These are phyloP conservation scores for Cyprinodon diabolis DNA, from an alignment of 2,797 vertebrate species.

Conservation along the genomic window DNA sequence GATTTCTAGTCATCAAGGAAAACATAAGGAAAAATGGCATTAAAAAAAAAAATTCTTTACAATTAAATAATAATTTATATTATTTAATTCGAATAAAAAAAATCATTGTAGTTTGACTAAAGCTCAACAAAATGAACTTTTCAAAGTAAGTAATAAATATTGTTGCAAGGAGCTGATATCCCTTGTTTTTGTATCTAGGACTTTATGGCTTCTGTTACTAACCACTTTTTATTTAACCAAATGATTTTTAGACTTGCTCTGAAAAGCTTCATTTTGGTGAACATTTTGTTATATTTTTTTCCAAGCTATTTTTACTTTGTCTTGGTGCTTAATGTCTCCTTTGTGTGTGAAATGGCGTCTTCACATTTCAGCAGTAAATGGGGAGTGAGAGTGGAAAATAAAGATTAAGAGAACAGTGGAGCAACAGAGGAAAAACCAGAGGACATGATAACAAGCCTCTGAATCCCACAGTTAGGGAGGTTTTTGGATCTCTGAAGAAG, in stretches of 20 bases:
- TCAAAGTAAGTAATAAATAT: too few species aligned
- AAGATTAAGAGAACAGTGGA: slow-evolving; percentile 35
- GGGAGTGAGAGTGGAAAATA: slow-evolving; percentile 18
- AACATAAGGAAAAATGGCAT: too few species aligned
- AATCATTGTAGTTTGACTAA: too few species aligned
- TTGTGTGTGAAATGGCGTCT: slow-evolving; percentile 1
- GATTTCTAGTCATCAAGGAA: too few species aligned
- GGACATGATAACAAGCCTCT: slow-evolving; percentile 17
- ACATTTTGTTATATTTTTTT: slow-evolving; percentile 15
- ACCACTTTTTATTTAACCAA: not conserved
- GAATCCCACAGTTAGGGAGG: slow-evolving; percentile 22
- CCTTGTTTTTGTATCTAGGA: too few species aligned
- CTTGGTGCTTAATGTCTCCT: not conserved
- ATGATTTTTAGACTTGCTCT: slow-evolving; percentile 8
- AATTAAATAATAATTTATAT: too few species aligned
- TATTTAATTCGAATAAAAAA: too few species aligned
- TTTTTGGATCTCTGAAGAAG: slow-evolving; percentile 28
- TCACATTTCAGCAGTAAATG: not conserved
- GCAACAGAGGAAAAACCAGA: not conserved
- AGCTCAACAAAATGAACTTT: too few species aligned
- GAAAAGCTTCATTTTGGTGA: slow-evolving; percentile 9
- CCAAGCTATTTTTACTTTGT: too few species aligned
- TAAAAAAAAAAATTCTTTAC: too few species aligned
- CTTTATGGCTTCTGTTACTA: not conserved
- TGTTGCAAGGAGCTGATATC: too few species aligned